Evolutionary conservation across 1,140 invertebrate genomes (phyloP).

Genomic region (Panagrolaimus sp.): DNA sequence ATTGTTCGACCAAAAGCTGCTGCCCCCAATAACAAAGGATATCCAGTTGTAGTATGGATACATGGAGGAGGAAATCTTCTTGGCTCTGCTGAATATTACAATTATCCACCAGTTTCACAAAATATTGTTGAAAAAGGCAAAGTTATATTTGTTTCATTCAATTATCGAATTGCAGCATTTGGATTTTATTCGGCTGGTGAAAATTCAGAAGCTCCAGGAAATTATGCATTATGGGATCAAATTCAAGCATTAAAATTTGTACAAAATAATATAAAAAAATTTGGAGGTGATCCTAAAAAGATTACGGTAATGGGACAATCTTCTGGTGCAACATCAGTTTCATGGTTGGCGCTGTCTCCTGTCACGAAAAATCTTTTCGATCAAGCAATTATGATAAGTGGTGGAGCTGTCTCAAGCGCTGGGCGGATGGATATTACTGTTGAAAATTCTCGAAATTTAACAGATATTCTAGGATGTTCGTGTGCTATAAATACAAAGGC

Average conservation of each 20-base stretch:
- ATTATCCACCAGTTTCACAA: slow-evolving; percentile 4
- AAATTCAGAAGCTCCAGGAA: slow-evolving; percentile 5
- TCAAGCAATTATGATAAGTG: not conserved
- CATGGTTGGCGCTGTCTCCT: slow-evolving; percentile 68
- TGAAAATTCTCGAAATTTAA: not conserved
- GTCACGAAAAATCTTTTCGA: not conserved
- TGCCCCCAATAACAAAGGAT: not conserved
- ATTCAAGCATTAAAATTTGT: slow-evolving; percentile 42
- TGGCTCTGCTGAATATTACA: slow-evolving; percentile 30
- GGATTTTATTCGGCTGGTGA: slow-evolving; percentile 26
- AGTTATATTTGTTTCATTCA: slow-evolving; percentile 40
- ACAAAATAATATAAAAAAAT: slow-evolving; percentile 38
- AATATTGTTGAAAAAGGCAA: slow-evolving; percentile 31
- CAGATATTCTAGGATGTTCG: not conserved
- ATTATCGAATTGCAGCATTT: slow-evolving; percentile 40
- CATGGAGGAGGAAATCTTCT: slow-evolving; percentile 42
- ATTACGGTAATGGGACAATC: slow-evolving; percentile 62
- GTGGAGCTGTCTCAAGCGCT: not conserved
- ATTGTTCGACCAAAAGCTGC: not conserved
- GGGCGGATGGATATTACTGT: not conserved
- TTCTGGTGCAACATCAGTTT: slow-evolving; percentile 76
- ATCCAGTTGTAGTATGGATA: slow-evolving; percentile 33
- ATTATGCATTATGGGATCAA: slow-evolving; percentile 30
- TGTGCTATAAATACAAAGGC: not conserved
- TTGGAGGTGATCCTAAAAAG: slow-evolving; percentile 45